Evolutionary conservation across 2,113 vertebrate species (phyloP), one percentile per base, ranked within the genome.

Genomic region (Gallinago undulata): DNA sequence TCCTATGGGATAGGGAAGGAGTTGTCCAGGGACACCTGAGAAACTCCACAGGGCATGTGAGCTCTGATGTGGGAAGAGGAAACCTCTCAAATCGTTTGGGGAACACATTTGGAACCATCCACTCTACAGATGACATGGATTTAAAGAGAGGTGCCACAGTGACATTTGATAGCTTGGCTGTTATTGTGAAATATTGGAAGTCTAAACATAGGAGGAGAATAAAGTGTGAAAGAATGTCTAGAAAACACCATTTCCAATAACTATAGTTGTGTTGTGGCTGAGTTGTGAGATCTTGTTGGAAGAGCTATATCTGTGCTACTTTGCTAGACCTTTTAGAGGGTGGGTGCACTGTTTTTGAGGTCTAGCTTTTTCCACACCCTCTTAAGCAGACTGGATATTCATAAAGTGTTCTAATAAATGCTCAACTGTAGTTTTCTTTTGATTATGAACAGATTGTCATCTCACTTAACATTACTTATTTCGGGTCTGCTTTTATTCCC

Each of bases 401-500:
- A 50, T 51, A 31, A 85, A 31, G 2, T n/a, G 8, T 45, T 76
- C 37, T 81, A 60, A 51, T 30, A 37, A 57, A 43, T 2, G 2
- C 56, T 60, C 39, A 68, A 8, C 10, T 33, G 9, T 35, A 37
- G 11, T 30, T 59, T 57, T 4, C 6, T 50, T 57, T 85, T 78
- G 8, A 6, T 72, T 75, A 13, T n/a, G 30, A 93, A 30, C 3
- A 41, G 9, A 43, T 33, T 3, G 1, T 22, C 10, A n/a, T 47
- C 60, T 66, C 21, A 50, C 19, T 67, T 62, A 67, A 24, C 17
- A 47, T 16, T 48, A 43, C 39, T 16, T n/a, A 4, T 35, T 79
- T 21, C 1, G 0, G 19, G 6, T 19, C 28, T n/a, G 13, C 1
- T 62, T 37, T 17, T 48, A 21, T 59, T 10, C 28, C 4, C 55